phyloP scores from a whole-genome alignment of 1,140 invertebrate genomes.

The Euwallacea similis region DNA sequence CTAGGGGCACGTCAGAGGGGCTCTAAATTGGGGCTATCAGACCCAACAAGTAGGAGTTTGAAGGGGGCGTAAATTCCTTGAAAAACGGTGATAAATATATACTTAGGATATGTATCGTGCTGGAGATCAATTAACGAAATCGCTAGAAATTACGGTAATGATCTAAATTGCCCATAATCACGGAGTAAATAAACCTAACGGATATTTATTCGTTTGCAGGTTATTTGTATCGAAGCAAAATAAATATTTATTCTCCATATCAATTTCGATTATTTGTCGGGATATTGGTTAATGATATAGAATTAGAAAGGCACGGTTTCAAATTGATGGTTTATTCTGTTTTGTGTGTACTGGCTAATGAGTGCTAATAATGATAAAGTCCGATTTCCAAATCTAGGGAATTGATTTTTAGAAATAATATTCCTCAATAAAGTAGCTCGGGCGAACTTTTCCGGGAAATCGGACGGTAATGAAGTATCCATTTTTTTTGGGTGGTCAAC shows the following conservation, averaged over 20 bases:
- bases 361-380: no score
- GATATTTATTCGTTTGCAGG: background rate
- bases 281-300: constrained; percentile 1
- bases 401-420: no score
- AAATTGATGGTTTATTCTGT: background rate
- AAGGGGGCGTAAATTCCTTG: background rate
- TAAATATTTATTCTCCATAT: background rate
- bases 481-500: no score
- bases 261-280: background rate
- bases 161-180: background rate
- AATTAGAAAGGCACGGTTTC: background rate
- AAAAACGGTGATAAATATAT: background rate
- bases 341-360: background rate
- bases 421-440: no score
- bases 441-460: no score
- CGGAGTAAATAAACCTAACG: background rate
- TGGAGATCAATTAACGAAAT: background rate
- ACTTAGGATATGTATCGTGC: no score
- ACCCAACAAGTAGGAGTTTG: background rate
- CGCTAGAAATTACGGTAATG: background rate
- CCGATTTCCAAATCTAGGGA: no score
- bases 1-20: background rate
- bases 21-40: background rate
- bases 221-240: background rate
- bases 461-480: no score